A percentile compares a stretch with the other conserved stretches of the same genome.
phyloP scores from a whole-genome alignment of 1,140 invertebrate genomes.

The Drosophila tani region DNA sequence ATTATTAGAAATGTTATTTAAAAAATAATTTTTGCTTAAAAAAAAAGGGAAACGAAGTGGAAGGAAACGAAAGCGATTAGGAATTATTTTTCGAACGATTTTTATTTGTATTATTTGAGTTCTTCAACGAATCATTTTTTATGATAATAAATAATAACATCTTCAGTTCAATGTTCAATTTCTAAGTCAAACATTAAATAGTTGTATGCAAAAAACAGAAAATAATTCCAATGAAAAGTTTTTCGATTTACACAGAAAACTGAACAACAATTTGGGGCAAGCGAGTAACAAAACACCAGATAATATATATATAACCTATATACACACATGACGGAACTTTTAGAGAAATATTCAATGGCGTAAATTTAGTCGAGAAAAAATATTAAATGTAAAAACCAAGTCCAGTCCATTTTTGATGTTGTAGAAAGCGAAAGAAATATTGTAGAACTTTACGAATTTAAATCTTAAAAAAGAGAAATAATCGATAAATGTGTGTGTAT shows the following conservation, averaged over 20 bases:
- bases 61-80: slow-evolving; percentile 32
- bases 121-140: slow-evolving; percentile 42
- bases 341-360: slow-evolving; percentile 69
- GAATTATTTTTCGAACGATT: slow-evolving; percentile 58
- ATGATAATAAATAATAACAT: slow-evolving; percentile 21
- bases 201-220: slow-evolving; percentile 35
- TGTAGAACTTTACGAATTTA: slow-evolving; percentile 70
- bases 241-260: slow-evolving; percentile 48
- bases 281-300: slow-evolving; percentile 50
- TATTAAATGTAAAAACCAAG: slow-evolving; percentile 48
- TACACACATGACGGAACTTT: slow-evolving; percentile 58
- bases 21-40: slow-evolving; percentile 83
- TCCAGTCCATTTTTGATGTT: slow-evolving; percentile 81
- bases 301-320: slow-evolving; percentile 47
- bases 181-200: slow-evolving; percentile 68
- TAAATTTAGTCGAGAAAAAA: slow-evolving; percentile 42
- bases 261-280: slow-evolving; percentile 47
- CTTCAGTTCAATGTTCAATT: slow-evolving; percentile 63
- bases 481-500: slow-evolving; percentile 36
- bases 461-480: slow-evolving; percentile 24
- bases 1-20: slow-evolving; percentile 85
- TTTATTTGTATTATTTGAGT: slow-evolving; percentile 43
- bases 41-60: slow-evolving; percentile 13
- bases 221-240: slow-evolving; percentile 64
- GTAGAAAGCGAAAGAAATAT: slow-evolving; percentile 47